Evolutionary conservation across 2,797 vertebrate species (phyloP).

Genomic region (Apogon hyalosoma): DNA sequence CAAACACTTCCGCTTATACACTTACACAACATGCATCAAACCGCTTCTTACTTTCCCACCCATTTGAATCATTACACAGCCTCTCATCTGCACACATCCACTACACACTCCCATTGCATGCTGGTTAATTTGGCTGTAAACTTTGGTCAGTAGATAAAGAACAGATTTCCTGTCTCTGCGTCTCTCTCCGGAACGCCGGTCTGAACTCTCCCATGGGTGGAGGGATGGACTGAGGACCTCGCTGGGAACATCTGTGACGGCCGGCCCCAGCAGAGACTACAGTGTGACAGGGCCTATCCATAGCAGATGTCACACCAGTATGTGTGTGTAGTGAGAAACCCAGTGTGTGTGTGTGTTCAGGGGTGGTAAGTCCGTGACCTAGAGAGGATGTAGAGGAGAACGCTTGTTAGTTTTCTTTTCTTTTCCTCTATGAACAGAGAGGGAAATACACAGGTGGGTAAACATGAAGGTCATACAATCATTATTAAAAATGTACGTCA

Average conservation of each 20-base stretch:
- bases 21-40: conserved; percentile 8
- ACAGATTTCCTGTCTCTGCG: conserved; percentile 64
- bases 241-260: conserved; percentile 72
- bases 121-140: conserved; percentile 27
- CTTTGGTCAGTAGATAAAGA: conserved; percentile 58
- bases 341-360: conserved; percentile 17
- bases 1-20: conserved; percentile 4
- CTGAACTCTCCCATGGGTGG: conserved; percentile 62
- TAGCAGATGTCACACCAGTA: conserved; percentile 70
- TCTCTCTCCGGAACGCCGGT: conserved; percentile 49
- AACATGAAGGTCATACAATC: conserved; percentile 3
- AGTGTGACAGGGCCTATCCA: conserved; percentile 62
- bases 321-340: conserved; percentile 11
- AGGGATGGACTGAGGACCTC: conserved; percentile 60
- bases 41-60: conserved; percentile 3
- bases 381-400: conserved; percentile 33
- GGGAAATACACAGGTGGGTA: conserved; percentile 3
- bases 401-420: neutral
- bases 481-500: conserved; percentile 11
- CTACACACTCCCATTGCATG: conserved; percentile 22
- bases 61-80: conserved; percentile 8
- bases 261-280: conserved; percentile 56
- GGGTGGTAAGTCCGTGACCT: conserved; percentile 54
- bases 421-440: neutral
- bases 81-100: neutral